phyloP scores from a whole-genome alignment of 2,113 vertebrate genomes.

The Garra rufa region DNA sequence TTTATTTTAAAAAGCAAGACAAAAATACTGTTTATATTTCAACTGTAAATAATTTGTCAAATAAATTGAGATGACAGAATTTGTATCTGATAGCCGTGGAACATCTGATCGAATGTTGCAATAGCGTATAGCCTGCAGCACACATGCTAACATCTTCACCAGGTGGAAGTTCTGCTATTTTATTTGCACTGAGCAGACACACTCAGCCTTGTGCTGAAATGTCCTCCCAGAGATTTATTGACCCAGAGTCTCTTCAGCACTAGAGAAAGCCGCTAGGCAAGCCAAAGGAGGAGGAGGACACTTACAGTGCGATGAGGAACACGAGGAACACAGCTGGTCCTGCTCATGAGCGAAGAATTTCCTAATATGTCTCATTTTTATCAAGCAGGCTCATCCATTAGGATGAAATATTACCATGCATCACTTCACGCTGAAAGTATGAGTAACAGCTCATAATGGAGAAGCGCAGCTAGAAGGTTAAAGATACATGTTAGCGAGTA shows the following conservation, averaged over 20 bases:
- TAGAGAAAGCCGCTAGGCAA: background rate
- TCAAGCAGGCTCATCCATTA: slow-evolving; percentile 7
- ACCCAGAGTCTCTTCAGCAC: slow-evolving; percentile 25
- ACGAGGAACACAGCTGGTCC: background rate
- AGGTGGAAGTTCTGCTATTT: slow-evolving; percentile 46
- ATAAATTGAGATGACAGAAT: background rate
- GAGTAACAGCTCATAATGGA: background rate
- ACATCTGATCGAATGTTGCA: slow-evolving; percentile 15
- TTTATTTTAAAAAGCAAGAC: background rate
- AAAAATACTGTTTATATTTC: background rate
- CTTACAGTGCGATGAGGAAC: background rate
- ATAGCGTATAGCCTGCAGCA: slow-evolving; percentile 25
- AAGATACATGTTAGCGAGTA: slow-evolving; percentile 22
- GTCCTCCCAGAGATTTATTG: slow-evolving; percentile 53
- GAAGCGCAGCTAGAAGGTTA: slow-evolving; percentile 4
- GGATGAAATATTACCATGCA: slow-evolving; percentile 2
- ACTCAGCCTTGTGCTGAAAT: slow-evolving; percentile 45
- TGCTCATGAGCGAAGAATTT: background rate
- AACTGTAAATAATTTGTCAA: background rate
- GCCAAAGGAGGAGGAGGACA: background rate
- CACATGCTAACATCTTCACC: slow-evolving; percentile 52
- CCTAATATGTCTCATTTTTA: slow-evolving; percentile 20
- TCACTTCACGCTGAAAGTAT: slow-evolving; percentile 10
- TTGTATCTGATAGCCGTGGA: background rate
- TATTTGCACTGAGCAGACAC: slow-evolving; percentile 31